Evolutionary conservation across 2,888 invertebrate genomes (phyloP).

Genomic region (Acleris sparsana): DNA sequence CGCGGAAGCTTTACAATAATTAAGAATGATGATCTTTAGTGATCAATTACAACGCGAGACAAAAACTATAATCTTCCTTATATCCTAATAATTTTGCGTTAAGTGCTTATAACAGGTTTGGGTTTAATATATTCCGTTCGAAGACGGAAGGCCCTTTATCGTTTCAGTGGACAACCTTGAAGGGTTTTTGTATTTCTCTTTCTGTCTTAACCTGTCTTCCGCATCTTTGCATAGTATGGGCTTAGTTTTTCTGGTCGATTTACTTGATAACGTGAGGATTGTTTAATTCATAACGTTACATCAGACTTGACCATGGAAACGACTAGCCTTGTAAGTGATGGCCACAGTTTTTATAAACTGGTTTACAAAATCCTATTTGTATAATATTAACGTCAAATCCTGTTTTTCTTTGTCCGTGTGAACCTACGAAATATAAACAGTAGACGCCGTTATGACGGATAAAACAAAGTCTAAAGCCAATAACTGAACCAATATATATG

Average conservation of each 20-base stretch:
- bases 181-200: conserved; percentile 48
- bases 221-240: conserved; percentile 38
- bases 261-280: conserved; percentile 24
- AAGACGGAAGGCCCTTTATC: conserved; percentile 47
- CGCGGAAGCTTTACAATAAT: conserved; percentile 29
- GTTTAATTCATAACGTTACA: conserved; percentile 22
- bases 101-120: conserved; percentile 45
- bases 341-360: conserved; percentile 2
- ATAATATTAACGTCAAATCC: not conserved
- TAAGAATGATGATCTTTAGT: conserved; percentile 30
- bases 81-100: conserved; percentile 48
- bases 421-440: not conserved
- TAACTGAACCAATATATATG: conserved; percentile 4
- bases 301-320: conserved; percentile 16
- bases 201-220: conserved; percentile 45
- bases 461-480: not conserved
- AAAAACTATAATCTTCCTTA: conserved; percentile 46
- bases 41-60: conserved; percentile 34
- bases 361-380: not conserved
- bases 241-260: conserved; percentile 26
- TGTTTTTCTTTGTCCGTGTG: no score
- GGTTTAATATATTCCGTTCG: conserved; percentile 41
- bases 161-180: conserved; percentile 47
- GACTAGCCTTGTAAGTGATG: conserved; percentile 19
- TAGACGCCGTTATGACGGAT: not conserved